A percentile compares a stretch with the other conserved stretches of the same genome.
These are phyloP conservation scores for Odontocerum albicorne DNA, from an alignment of 2,888 invertebrate genomes.

Conservation along the genomic window DNA sequence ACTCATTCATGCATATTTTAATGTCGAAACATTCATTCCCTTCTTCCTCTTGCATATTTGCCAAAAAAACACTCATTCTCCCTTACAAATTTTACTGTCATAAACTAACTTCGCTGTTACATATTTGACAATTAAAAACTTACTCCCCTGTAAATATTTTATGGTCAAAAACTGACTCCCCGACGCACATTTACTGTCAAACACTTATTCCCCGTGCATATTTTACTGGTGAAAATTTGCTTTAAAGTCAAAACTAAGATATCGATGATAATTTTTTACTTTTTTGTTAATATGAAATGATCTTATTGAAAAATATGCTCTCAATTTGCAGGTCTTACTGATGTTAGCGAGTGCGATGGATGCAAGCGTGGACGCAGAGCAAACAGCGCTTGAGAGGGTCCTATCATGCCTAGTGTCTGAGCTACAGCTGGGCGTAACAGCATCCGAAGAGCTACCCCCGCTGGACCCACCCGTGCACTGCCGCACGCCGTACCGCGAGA, in stretches of 20 bases:
- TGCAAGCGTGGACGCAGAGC: slow-evolving; percentile 79
- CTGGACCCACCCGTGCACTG: slow-evolving; percentile 55
- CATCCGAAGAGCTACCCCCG: slow-evolving; percentile 37
- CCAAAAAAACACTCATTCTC: slow-evolving; percentile 6
- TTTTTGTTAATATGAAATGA: background rate
- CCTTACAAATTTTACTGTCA: too few species aligned
- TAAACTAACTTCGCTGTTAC: too few species aligned
- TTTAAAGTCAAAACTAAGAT: background rate
- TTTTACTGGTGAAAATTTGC: background rate
- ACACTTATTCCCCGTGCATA: too few species aligned
- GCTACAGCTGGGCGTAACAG: slow-evolving; percentile 69
- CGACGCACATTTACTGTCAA: too few species aligned
- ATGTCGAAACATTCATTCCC: background rate
- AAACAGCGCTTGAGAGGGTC: slow-evolving; percentile 73
- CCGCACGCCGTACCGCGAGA: slow-evolving; percentile 77
- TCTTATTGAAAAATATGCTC: background rate
- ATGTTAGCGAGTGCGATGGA: slow-evolving; percentile 90
- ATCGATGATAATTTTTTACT: too few species aligned
- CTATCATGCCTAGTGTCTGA: slow-evolving; percentile 73
- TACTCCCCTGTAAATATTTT: too few species aligned
- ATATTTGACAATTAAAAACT: too few species aligned
- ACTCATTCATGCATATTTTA: too few species aligned
- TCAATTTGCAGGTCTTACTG: slow-evolving; percentile 67
- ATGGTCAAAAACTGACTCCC: too few species aligned
- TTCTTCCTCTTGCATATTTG: background rate